Evolutionary conservation across 2,113 vertebrate species (phyloP).

Genomic region (Lathamus discolor): DNA sequence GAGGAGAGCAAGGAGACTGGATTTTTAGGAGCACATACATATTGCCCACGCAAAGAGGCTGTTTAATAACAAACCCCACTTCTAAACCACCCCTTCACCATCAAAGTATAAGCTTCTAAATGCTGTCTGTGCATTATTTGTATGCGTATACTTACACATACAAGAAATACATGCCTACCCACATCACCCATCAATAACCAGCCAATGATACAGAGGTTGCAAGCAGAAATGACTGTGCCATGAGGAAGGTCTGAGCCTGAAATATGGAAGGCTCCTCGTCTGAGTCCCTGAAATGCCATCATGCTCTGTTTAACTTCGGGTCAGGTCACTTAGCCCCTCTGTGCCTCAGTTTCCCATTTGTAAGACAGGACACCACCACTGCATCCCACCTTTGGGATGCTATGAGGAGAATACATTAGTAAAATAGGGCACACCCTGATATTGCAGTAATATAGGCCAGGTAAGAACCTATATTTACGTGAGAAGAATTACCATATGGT

Average conservation of each 20-base stretch:
- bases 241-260: rapidly evolving
- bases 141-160: rapidly evolving
- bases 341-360: background rate
- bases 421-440: background rate
- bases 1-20: background rate
- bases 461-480: background rate
- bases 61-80: background rate
- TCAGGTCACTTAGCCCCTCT: background rate
- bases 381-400: background rate
- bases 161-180: background rate
- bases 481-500: background rate
- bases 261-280: background rate
- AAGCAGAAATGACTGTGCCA: rapidly evolving
- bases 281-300: background rate
- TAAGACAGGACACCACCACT: background rate
- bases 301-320: background rate
- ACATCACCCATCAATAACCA: rapidly evolving
- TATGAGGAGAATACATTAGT: background rate
- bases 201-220: rapidly evolving
- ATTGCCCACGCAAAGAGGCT: background rate
- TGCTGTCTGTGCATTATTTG: background rate
- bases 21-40: background rate
- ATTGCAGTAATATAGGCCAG: background rate
- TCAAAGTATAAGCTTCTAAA: background rate
- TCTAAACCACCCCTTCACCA: background rate